Conservation (phyloP, 2,113 vertebrate genomes). For the Scomber scombrus region DNA sequence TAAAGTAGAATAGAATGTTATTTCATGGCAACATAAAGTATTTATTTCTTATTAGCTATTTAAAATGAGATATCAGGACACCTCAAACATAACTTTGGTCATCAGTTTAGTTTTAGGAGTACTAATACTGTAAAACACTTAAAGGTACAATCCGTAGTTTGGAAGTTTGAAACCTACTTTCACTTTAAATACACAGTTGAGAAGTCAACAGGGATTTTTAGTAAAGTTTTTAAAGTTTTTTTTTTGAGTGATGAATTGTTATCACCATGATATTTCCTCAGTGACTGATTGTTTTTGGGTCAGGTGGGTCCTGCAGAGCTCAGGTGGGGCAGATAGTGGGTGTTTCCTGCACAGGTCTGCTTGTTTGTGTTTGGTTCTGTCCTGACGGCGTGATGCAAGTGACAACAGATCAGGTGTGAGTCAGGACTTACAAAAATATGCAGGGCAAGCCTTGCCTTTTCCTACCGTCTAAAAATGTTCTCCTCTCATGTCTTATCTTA, state of each 20-base stretch:
- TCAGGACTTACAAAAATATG: constrained; percentile 27
- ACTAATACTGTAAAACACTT: no score
- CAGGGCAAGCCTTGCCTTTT: neutral
- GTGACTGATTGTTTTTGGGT: constrained; percentile 9
- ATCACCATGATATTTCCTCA: neutral
- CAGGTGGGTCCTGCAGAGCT: neutral
- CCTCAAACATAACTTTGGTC: neutral
- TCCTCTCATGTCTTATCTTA: neutral
- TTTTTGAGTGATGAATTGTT: neutral
- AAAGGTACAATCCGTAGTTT: no score
- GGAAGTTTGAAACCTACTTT: no score
- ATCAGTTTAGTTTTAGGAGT: neutral
- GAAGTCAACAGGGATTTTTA: no score
- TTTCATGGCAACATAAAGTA: neutral
- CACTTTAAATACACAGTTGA: no score
- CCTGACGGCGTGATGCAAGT: constrained; percentile 27
- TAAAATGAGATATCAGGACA: neutral
- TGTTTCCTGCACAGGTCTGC: constrained; percentile 2
- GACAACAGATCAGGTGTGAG: constrained; percentile 27
- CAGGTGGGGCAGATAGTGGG: neutral
- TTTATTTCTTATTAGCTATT: neutral
- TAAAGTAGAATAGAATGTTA: no score
- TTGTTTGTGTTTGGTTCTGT: constrained; percentile 43
- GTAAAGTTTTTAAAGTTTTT: no score
- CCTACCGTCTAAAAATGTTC: no score